Conservation (phyloP, 2,797 vertebrate species). For the Notamacropus eugenii region DNA sequence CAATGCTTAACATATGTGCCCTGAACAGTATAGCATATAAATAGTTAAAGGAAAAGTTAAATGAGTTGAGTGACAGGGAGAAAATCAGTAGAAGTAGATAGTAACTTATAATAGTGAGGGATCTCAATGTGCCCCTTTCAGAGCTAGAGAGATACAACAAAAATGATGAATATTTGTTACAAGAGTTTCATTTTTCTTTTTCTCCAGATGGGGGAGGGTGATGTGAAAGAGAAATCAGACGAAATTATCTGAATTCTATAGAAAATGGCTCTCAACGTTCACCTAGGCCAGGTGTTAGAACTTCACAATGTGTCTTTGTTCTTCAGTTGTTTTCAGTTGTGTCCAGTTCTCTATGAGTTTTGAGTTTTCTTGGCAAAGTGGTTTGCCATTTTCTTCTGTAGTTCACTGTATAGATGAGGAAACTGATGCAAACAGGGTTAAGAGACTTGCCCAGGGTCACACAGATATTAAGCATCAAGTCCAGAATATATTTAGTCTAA, state of each 20-base stretch:
- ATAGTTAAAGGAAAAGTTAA: background rate
- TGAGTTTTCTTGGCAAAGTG: background rate
- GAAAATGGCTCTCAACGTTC: background rate
- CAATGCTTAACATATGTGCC: background rate
- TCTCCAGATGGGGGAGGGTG: background rate
- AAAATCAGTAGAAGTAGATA: background rate
- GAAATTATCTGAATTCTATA: background rate
- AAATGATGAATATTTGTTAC: no score
- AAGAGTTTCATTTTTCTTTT: background rate
- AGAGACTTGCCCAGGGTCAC: background rate
- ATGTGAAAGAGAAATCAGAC: background rate
- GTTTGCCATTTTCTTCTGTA: background rate
- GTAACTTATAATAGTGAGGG: no score
- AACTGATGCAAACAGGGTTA: background rate
- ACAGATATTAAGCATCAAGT: background rate
- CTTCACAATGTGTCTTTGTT: background rate
- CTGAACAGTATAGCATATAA: no score
- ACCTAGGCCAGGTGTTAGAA: background rate
- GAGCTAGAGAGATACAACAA: background rate
- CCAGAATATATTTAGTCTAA: background rate
- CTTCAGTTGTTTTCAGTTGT: background rate
- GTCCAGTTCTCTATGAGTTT: background rate
- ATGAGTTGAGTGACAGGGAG: background rate
- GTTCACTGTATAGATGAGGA: background rate
- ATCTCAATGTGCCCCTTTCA: background rate